Evolutionary conservation across 2,797 vertebrate species (phyloP), one percentile per base, ranked within the genome.

Genomic region (Columba guinea): DNA sequence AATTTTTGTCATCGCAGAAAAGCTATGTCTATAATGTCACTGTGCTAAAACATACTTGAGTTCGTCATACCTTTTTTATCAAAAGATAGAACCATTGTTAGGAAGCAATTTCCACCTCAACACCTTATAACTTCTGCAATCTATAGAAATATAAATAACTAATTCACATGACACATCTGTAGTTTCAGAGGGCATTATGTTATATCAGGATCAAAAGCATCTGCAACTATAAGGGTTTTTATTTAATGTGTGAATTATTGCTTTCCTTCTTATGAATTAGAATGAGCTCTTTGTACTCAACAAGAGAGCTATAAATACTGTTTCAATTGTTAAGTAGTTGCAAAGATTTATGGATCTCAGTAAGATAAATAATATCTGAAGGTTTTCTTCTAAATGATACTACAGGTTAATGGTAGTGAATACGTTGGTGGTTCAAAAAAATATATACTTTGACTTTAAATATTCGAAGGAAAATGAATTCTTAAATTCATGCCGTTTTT

Each of bases 171-270:
- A 90, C 80, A 85, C 26, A 75, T 91, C 39, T 79, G 9, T 68
- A 95, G 87, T 94, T 96, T 96, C 83, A 90, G 52, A 95, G 62
- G 28, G 5, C 37, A 78, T 73, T 89, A 68, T 60, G 14, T 35
- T 87, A 52, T 71, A 59, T 70, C 90, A 91, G 52, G 73, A 94
- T 84, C 26, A 74, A 73, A 94, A 86, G 27, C 70, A 81, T 76
- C 56, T 91, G 20, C 28, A 88, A 32, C 48, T 92, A 85, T 71
- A 67, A 94, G 87, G 24, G 5, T 10, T 82, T 94, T 87, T 87
- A 80, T 94, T 91, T 95, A 92, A 84, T 89, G 81, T 70, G 46
- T 94, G 64, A 96, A 90, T 84, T 88, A 95, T 63, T 95, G 8
- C 41, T 94, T 91, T 80, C 16, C n/a, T 94, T 94, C 37, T 30